Base-by-base conservation (phyloP, 2,888 invertebrate species). In the Galeopsomyia nigrocyanea region DNA sequence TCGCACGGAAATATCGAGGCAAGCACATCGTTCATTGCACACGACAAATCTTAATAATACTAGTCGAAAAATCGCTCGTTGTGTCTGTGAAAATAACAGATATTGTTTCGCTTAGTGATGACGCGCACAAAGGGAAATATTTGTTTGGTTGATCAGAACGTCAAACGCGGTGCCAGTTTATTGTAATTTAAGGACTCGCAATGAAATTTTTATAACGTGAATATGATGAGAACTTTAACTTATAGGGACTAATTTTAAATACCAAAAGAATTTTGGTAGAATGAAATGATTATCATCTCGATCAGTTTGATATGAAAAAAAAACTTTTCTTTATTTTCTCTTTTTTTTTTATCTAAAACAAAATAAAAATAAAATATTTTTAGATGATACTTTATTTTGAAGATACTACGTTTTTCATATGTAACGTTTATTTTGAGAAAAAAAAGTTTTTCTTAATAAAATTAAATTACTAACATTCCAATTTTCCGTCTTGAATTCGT, bases 61-160 rank as follows among this genome's bases (percentile, higher is more conserved):
- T 75, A 75, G 74, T 75, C 74, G 62, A 71, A 65, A 73, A 75
- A 66, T 75, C 56, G 53, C 22, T 64, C 65, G 69, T 66, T 62
- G 65, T 69, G 55, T 66, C 61, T 56, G 62, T 75, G 58, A 71
- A n/a, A 68, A 61, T 60, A 71, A 62, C 49, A 39, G 47, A 51
- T 49, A 57, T 58, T 63, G 17, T 64, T 65, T 68, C 53, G 50
- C 66, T 64, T 62, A 46, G 57, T 68, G 66, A 65, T 68, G 22
- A 71, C 58, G 53, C 68, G 74, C 71, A 75, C 68, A 75, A 71
- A 75, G 62, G 65, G 58, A 70, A 71, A 68, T 62, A 19, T 50
- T 22, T n/a, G 68, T 71, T 60, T 58, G 53, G 68, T 67, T 26
- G 55, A 39, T 17, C 46, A 65, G 61, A 49, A 71, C 56, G 47